Percentiles rank a stretch among this genome's conserved stretches.
phyloP scores from a whole-genome alignment of 1,140 invertebrate species.

The Araneus ventricosus region DNA sequence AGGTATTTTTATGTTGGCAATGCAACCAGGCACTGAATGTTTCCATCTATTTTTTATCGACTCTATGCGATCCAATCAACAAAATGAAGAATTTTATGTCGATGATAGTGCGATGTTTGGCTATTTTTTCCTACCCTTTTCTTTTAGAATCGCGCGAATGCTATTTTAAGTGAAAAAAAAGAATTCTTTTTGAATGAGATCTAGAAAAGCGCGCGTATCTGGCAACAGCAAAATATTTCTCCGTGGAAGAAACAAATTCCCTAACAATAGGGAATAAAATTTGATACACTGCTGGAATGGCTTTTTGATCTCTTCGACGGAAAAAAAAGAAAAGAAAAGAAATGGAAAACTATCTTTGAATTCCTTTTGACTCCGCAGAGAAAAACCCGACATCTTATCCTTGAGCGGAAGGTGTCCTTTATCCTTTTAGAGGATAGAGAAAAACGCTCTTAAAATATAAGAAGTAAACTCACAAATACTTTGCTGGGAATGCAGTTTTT shows the following conservation, averaged over 20 bases:
- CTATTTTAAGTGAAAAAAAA: not conserved
- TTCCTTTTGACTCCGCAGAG: conserved; percentile 23
- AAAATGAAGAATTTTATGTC: conserved; percentile 19
- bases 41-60: not conserved
- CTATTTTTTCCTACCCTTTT: not conserved
- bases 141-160: not conserved
- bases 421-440: conserved; percentile 16
- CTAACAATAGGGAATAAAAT: conserved; percentile 29
- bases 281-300: conserved; percentile 24
- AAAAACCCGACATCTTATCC: not conserved
- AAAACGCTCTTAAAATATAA: not conserved
- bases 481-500: conserved; percentile 18
- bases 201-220: not conserved
- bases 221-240: conserved; percentile 10
- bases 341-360: not conserved
- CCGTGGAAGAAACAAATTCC: conserved; percentile 25
- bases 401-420: conserved; percentile 30
- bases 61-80: not conserved
- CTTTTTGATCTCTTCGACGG: not conserved
- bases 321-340: not conserved
- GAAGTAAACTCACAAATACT: conserved; percentile 19
- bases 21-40: too few species aligned
- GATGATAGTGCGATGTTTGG: not conserved
- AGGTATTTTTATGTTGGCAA: too few species aligned
- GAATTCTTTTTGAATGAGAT: not conserved